These are phyloP conservation scores for Micronycteris hirsuta DNA, from an alignment of 2,113 vertebrate genomes.

Conservation along the genomic window DNA sequence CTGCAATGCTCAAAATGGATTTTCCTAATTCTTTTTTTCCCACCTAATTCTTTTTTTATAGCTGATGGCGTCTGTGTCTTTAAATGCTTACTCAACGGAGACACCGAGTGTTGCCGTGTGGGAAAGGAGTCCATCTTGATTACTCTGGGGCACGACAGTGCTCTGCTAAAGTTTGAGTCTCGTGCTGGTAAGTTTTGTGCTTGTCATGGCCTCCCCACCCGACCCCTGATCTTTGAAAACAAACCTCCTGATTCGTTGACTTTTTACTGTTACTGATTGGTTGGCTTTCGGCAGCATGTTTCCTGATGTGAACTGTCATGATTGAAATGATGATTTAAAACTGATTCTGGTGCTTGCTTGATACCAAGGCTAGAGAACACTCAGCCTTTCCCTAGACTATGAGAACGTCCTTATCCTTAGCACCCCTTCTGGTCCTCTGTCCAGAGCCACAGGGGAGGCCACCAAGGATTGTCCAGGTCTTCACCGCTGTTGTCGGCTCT, in stretches of 20 bases:
- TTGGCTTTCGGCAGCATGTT: not conserved
- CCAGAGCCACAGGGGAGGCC: not conserved
- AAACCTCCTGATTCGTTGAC: not conserved
- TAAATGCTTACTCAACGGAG: constrained; percentile 78
- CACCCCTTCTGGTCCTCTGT: not conserved
- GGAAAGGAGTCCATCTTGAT: constrained; percentile 85
- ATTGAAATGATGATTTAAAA: not conserved
- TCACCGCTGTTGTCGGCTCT: not conserved
- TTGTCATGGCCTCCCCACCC: too few relatives aligned
- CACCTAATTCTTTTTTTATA: constrained; percentile 68
- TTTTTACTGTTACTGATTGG: not conserved
- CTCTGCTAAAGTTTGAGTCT: constrained; percentile 82
- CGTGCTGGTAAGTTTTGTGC: constrained; percentile 80
- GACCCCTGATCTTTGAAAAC: not conserved
- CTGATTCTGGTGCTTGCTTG: not conserved
- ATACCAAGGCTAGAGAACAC: not conserved
- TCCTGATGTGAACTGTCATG: not conserved
- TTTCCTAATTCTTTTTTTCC: constrained; percentile 23
- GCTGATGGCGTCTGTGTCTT: constrained; percentile 81
- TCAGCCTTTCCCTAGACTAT: not conserved
- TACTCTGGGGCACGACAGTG: constrained; percentile 75
- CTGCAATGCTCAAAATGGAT: not conserved
- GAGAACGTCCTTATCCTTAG: not conserved
- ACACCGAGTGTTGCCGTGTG: constrained; percentile 82
- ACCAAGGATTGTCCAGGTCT: not conserved